Evolutionary conservation across 2,113 vertebrate species (phyloP).

Genomic region (Miniopterus natalensis): DNA sequence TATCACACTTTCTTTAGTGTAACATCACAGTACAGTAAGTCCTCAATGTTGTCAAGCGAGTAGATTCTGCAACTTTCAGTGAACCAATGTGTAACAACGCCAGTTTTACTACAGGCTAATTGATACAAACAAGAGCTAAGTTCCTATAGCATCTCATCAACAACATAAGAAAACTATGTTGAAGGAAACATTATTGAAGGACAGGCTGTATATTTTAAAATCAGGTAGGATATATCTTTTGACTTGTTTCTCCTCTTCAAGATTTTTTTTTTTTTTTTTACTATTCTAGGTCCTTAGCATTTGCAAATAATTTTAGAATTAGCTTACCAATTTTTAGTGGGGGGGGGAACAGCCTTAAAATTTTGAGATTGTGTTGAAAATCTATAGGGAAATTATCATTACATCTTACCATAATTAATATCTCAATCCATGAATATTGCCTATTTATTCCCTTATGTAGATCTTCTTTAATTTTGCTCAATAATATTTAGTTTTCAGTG

Average conservation of each 20-base stretch:
- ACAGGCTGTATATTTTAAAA: not conserved
- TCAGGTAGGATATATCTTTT: not conserved
- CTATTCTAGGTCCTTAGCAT: not conserved
- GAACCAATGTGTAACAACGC: too few species aligned
- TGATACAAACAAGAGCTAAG: not conserved
- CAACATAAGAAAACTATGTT: not conserved
- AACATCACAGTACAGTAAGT: too few species aligned
- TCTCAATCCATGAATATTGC: not conserved
- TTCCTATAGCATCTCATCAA: not conserved
- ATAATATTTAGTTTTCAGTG: not conserved
- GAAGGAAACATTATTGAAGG: too few species aligned
- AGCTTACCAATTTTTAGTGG: not conserved
- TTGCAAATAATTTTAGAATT: not conserved
- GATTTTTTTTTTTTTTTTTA: not conserved
- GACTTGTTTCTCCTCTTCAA: not conserved
- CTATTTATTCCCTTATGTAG: not conserved
- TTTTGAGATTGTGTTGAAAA: not conserved
- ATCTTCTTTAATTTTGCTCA: slow-evolving; percentile 26
- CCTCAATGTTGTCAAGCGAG: too few species aligned
- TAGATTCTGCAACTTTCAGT: too few species aligned
- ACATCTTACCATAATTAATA: not conserved
- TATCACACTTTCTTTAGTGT: too few species aligned
- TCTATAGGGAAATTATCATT: not conserved
- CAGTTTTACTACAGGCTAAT: not conserved
- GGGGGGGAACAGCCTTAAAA: not conserved